Conservation (phyloP, 1,140 invertebrate genomes). For the Theocolax elegans region DNA sequence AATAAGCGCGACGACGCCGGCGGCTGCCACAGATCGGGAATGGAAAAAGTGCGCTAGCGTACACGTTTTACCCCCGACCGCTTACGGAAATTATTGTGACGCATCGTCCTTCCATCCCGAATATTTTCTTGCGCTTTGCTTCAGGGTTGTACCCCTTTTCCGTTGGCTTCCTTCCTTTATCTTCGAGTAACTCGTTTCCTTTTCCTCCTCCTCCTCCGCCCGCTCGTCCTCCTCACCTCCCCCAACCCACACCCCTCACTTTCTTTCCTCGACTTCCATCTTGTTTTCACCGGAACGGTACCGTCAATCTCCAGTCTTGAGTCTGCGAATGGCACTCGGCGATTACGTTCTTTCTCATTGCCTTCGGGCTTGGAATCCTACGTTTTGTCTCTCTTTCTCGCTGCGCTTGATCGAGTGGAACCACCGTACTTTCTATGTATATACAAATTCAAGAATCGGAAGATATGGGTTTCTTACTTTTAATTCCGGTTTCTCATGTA, state of each 20-base stretch:
- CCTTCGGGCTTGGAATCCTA: not conserved
- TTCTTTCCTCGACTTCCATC: not conserved
- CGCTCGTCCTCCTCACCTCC: too few species aligned
- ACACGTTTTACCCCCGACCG: not conserved
- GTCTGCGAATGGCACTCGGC: constrained; percentile 27
- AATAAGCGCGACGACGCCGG: constrained; percentile 6
- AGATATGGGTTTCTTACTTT: not conserved
- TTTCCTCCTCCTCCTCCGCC: too few species aligned
- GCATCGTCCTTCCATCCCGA: not conserved
- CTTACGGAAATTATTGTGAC: constrained; percentile 25
- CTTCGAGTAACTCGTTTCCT: too few species aligned
- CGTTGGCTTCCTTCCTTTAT: not conserved
- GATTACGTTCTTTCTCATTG: constrained; percentile 33
- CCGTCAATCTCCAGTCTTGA: constrained; percentile 11
- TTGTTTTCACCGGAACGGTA: constrained; percentile 18
- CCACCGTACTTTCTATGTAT: not conserved
- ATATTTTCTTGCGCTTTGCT: constrained; percentile 19
- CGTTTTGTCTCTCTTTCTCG: constrained; percentile 6
- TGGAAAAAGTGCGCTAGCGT: not conserved
- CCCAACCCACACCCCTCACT: not conserved
- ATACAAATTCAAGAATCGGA: not conserved
- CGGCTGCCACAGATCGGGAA: not conserved
- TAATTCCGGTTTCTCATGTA: not conserved
- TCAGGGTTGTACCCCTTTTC: too few species aligned
- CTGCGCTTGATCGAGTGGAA: constrained; percentile 19